Evolutionary conservation across 1,140 invertebrate species (phyloP), one percentile per base, ranked within the genome.

Genomic region (Reticulitermes speratus): DNA sequence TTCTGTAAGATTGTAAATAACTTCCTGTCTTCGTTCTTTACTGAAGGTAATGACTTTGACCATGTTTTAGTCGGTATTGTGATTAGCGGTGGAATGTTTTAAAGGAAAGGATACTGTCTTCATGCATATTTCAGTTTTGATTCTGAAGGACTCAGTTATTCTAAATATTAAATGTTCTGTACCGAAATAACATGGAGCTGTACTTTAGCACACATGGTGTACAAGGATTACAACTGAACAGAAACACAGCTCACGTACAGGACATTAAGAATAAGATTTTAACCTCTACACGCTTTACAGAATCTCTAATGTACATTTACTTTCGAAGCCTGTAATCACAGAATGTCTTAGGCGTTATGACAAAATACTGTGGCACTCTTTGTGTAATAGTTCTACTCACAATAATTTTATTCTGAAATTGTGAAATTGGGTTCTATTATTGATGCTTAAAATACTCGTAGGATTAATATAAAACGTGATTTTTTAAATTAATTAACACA

Each of bases 261-360:
- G 59, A 75, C 19, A 19, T 55, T 38, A 19, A 21, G 52, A n/a
- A 30, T 75, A 75, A 30, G 0, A 14, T 11, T 75, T 30, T 75
- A 25, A 75, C 8, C n/a, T 30, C 25, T 75, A 25, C 65, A 75
- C 65, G 65, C 25, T 75, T 75, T 75, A 75, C 14, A 30, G 0
- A 75, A 75, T 44, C 7, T 84, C 7, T 84, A 44, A 84, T 44
- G 44, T 52, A 52, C 12, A 25, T 32, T 30, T 25, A 45, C 32
- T 44, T 84, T 52, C 14, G 23, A 8, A 44, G 44, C 23, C n/a
- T 45, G 44, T 52, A n/a, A 25, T 84, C 83, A 44, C 44, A 84
- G 83, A 84, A 32, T 44, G 44, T 84, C 44, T 44, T 45, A 45
- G 48, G 48, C 48, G 44, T 84, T 44, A 52, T 84, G n/a, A 84